Evolutionary conservation across 2,797 vertebrate genomes (phyloP), one percentile per base, ranked within the genome.

Genomic region (Melanogrammus aeglefinus): DNA sequence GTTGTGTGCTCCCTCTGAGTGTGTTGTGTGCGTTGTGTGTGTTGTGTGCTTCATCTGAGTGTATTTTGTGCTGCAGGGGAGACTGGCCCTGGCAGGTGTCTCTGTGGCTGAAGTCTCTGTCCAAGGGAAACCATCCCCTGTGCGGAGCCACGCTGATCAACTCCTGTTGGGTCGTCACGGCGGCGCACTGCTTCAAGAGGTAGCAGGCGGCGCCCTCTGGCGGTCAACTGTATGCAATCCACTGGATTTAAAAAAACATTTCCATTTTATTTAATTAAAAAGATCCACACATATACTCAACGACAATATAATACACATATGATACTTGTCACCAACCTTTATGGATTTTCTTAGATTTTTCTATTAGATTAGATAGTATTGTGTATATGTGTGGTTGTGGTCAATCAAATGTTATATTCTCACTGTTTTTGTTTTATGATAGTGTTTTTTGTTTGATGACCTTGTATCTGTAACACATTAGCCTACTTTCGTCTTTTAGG

Each of bases 181-280:
- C 96, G n/a, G 96, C 96, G 27, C 96, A 96, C 89, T 97, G 96
- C 91, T 97, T 97, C 88, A 97, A 96, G 89, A 95, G 96, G 96
- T 97, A 79, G 63, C 79, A 86, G 39, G 77, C 47, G 27, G 77
- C 47, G 27, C 78, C 63, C 86, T 79, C 90, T 83, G 70, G 63
- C 86, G 90, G 85, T 75, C 63, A 70, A 63, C 51, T 63, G 18
- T 21, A n/a, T 63, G 51, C 51, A 63, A 21, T 63, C n/a, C 51
- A 63, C 51, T 63, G 21, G 51, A 63, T n/a, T 63, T 63, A 63
- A 21, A 63, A 8, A 21, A 63, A 1, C 21, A 63, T 63, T 63
- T 63, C 21, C 8, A 63, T 63, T 63, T 63, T n/a, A n/a, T 51
- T 63, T 21, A 63, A 21, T 51, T 51, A 18, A 3, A 44, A 44